Base-by-base conservation (phyloP, 1,140 invertebrate species). In the Philopotamus ludificatus region DNA sequence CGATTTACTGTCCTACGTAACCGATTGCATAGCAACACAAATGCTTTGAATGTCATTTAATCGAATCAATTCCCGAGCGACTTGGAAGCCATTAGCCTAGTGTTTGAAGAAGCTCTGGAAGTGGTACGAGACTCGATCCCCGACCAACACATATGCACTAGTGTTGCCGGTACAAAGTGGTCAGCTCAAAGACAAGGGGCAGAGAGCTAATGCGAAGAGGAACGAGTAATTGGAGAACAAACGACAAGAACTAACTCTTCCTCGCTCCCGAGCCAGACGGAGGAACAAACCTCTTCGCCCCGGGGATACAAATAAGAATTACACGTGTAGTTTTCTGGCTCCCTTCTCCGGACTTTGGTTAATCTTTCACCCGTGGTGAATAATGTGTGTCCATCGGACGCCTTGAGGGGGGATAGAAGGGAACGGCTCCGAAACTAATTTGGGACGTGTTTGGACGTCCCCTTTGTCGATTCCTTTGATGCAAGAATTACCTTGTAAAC, bases 211-310 rank as follows among this genome's bases (percentile, higher is more conserved):
- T 21, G 21, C 3, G 47, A 21, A 21, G 18, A 18, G 47, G 47
- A 18, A 26, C 16, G 50, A 22, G 26, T 55, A 55, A 55, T 55
- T 55, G 51, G 51, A 55, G 25, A 55, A 55, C 51, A 25, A 53
- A 25, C 18, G 50, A 49, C 47, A 49, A 49, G 26, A 25, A 55
- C 51, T 26, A 55, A 55, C 51, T 55, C 51, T 34, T 7, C 28
- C 12, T 12, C 12, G 28, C 12, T 34, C 4, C 4, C 4, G 28
- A 34, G 28, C 28, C 28, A 34, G 12, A 34, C 4, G 28, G 12
- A 34, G 12, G 28, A 34, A 4, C 12, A 12, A 12, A 34, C 4
- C 4, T 34, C 28, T 34, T 12, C 12, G 12, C 28, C 4, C 4
- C 4, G 28, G 28, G 4, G 28, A 34, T 7, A 34, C 28, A 34